Evolutionary conservation across 2,888 invertebrate genomes (phyloP), one percentile per base, ranked within the genome.

Genomic region (Argyresthia albistria): DNA sequence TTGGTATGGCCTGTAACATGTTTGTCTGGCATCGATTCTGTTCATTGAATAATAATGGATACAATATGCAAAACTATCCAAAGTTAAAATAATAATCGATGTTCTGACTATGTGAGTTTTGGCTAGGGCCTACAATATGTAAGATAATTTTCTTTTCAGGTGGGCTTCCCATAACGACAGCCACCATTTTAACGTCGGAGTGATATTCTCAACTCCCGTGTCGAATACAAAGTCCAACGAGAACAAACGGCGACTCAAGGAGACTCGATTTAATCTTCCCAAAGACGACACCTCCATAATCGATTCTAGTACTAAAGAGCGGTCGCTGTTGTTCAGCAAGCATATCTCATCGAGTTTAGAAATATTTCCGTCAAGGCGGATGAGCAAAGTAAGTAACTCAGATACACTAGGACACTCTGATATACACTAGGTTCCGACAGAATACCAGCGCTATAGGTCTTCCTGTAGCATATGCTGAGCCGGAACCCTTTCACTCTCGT

Each of bases 181-280:
- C 60, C 79, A 90, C 46, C 83, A 90, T 58, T 83, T 88, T 47
- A 86, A 88, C 59, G 89, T 89, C 0, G 92, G 93, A 57, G 93
- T 95, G 0, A 94, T 94, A 56, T 94, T 95, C 65, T 95, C 95
- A 6, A 95, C 95, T 2, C 95, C 95, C 1, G 94, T 95, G 35
- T 67, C 76, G 0, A 73, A 77, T 42, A 66, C 62, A 59, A 76
- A 89, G 53, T 82, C 81, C 46, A 71, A 76, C 8, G 73, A 72
- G 54, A 62, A 64, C 0, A 83, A 79, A 57, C 89, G 89, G 61
- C 61, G 60, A 10, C 61, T 76, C 0, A 93, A 92, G 69, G 75
- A 89, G 16, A 92, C 92, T 7, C 82, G 92, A 57, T 93, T 93
- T 62, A 89, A 89, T 52, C 59, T 93, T 55, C 88, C 92, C 50